Evolutionary conservation across 2,113 vertebrate genomes (phyloP), one percentile per base, ranked within the genome.

Genomic region (Dicerorhinus sumatrensis): DNA sequence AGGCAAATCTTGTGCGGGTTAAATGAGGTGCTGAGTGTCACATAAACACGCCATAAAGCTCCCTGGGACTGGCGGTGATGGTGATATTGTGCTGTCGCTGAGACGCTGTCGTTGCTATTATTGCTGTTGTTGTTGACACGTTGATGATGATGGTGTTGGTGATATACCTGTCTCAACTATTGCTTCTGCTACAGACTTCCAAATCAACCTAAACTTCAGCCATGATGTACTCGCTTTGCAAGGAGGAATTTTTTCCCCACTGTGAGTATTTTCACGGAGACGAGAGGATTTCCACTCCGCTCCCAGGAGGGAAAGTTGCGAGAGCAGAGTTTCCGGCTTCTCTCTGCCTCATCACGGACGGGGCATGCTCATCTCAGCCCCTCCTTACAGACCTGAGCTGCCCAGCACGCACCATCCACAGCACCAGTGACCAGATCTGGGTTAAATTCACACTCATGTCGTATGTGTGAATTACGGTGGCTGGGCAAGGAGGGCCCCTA

Each of bases 81-180:
- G 4, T 3, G 69, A 14, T 36, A 1, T 0, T 0, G 2, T 3
- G 20, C 13, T 12, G 7, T 12, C 8, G 7, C 82, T n/a, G 36
- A 56, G 21, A 8, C 33, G 33, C 10, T 20, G 2, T 7, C 67
- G 6, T 2, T 9, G 12, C 16, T 13, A 11, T 27, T 36, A 13
- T 13, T 11, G 14, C 23, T 31, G 27, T 12, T 29, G 17, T 7
- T 21, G 63, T 5, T 70, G 70, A 36, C 33, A 25, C 25, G 10
- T 11, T 18, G 12, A 4, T 51, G 73, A 16, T 2, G 75, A 23
- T 60, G 63, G 8, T 39, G 51, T 6, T 20, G 8, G 14, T n/a
- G n/a, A 20, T 14, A 31, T 1, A 29, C 16, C 62, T 8, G 17
- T 36, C n/a, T 31, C 27, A 39, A 46, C 17, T 9, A 17, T 20